Evolutionary conservation across 2,888 invertebrate genomes (phyloP).

Genomic region (Campaea margaritaria): DNA sequence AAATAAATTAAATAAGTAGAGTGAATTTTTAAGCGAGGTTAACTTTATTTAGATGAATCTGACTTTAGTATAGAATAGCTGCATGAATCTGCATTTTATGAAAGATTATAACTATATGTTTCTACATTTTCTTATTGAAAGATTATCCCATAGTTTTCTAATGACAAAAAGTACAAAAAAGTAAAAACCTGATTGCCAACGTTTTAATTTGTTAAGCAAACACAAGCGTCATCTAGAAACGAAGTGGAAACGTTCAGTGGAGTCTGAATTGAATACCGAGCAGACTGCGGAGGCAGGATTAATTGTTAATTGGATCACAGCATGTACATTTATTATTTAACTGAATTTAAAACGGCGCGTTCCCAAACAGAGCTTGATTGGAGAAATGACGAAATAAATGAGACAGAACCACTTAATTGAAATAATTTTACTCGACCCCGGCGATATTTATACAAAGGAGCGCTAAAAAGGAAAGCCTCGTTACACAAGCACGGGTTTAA

Average conservation of each 20-base stretch:
- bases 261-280: slow-evolving; percentile 70
- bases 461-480: slow-evolving; percentile 46
- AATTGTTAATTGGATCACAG: slow-evolving; percentile 77
- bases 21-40: too few species aligned
- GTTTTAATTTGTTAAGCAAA: slow-evolving; percentile 69
- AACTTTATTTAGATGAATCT: too few species aligned
- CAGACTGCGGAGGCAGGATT: slow-evolving; percentile 66
- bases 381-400: slow-evolving; percentile 52
- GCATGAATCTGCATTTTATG: too few species aligned
- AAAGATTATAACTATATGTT: too few species aligned
- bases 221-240: slow-evolving; percentile 67
- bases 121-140: too few species aligned
- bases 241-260: slow-evolving; percentile 69
- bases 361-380: slow-evolving; percentile 59
- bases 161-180: slow-evolving; percentile 44
- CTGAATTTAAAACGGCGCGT: slow-evolving; percentile 61
- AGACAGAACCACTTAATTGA: slow-evolving; percentile 42
- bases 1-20: too few species aligned
- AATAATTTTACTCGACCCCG: slow-evolving; percentile 34
- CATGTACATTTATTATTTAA: slow-evolving; percentile 69
- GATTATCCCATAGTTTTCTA: too few species aligned
- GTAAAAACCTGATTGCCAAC: slow-evolving; percentile 63
- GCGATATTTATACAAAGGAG: slow-evolving; percentile 31
- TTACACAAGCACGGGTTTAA: slow-evolving; percentile 39
- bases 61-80: too few species aligned